A percentile compares a stretch with the other conserved stretches of the same genome.
Evolutionary conservation across 1,140 invertebrate species (phyloP).

Genomic region (Drosophila ambigua): DNA sequence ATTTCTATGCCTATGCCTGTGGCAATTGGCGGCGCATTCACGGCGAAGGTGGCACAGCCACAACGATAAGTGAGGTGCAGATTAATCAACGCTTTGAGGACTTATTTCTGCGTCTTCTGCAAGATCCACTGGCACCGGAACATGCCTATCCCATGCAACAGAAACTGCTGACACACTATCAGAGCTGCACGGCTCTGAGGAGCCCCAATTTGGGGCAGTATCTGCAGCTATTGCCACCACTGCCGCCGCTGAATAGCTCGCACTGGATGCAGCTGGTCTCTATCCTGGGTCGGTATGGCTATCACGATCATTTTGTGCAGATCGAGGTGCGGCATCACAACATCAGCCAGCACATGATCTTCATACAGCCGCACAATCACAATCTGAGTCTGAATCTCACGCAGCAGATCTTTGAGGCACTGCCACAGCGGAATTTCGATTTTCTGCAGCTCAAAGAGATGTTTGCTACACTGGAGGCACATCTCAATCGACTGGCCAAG

Average conservation of each 20-base stretch:
- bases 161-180: constrained; percentile 55
- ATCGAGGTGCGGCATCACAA: constrained; percentile 58
- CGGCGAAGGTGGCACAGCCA: constrained; percentile 44
- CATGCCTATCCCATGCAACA: constrained; percentile 37
- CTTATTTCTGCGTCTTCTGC: constrained; percentile 34
- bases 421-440: constrained; percentile 9
- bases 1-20: constrained; percentile 95
- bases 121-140: constrained; percentile 10
- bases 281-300: constrained; percentile 57
- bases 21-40: constrained; percentile 89
- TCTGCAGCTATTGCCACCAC: constrained; percentile 35
- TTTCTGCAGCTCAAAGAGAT: constrained; percentile 14
- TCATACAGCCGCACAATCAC: constrained; percentile 59
- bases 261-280: constrained; percentile 60
- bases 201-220: constrained; percentile 40
- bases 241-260: background rate
- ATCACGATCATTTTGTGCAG: constrained; percentile 54
- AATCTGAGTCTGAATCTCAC: constrained; percentile 51
- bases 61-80: constrained; percentile 45
- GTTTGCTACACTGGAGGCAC: constrained; percentile 29
- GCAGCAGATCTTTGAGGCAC: constrained; percentile 33
- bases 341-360: constrained; percentile 50
- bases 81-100: constrained; percentile 51
- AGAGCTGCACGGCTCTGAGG: constrained; percentile 34
- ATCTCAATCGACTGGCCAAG: constrained; percentile 19